Conservation (phyloP, 2,888 invertebrate genomes). For the Ischnus inquisitorius region DNA sequence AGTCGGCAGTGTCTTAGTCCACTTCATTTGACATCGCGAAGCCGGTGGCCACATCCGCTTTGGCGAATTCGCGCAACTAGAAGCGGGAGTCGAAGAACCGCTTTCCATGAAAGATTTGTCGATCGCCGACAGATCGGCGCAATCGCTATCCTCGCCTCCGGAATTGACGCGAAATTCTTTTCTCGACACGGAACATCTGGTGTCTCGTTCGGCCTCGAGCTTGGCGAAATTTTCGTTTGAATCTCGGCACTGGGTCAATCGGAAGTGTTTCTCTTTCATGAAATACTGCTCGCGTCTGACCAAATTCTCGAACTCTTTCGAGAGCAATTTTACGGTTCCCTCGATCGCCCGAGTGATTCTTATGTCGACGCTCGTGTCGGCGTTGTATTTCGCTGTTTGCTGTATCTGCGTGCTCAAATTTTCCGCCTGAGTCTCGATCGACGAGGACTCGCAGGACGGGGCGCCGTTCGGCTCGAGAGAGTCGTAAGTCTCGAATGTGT, state of each 20-base stretch:
- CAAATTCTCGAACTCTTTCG: constrained; percentile 82
- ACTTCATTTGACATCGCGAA: constrained; percentile 84
- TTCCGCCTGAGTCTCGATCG: constrained; percentile 19
- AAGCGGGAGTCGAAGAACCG: constrained; percentile 88
- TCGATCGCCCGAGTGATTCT: constrained; percentile 82
- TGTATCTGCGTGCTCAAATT: constrained; percentile 6
- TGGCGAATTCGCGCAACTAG: constrained; percentile 89
- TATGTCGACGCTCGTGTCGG: constrained; percentile 75
- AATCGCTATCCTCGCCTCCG: constrained; percentile 88
- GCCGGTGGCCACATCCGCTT: constrained; percentile 87
- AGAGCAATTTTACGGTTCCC: constrained; percentile 82
- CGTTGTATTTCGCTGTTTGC: constrained; percentile 27
- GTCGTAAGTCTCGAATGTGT: constrained; percentile 78
- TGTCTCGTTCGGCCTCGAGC: constrained; percentile 79
- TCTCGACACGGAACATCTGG: constrained; percentile 73
- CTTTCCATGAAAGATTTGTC: constrained; percentile 82
- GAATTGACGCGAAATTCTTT: constrained; percentile 87
- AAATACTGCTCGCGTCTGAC: constrained; percentile 80
- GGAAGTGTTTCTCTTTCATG: constrained; percentile 76
- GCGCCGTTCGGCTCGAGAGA: constrained; percentile 77
- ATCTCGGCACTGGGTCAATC: constrained; percentile 72
- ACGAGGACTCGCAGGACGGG: constrained; percentile 56
- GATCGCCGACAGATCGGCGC: constrained; percentile 79
- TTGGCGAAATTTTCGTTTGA: constrained; percentile 78
- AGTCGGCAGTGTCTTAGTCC: constrained; percentile 86